Base-by-base conservation (phyloP, 2,888 invertebrate species). In the Luperina nickerlii region DNA sequence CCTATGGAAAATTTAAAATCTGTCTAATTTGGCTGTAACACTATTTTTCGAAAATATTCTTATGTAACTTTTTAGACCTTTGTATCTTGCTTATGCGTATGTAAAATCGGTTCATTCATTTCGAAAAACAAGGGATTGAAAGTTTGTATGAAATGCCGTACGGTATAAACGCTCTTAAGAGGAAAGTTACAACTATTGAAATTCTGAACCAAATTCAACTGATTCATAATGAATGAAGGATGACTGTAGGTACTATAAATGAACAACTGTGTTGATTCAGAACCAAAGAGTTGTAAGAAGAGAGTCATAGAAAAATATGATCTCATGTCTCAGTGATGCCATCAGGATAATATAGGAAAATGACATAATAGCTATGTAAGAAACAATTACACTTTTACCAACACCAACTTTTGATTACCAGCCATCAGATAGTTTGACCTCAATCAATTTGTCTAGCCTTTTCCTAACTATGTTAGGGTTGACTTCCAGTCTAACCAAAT, bases 191-290 rank as follows among this genome's bases (percentile, higher is more conserved):
- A 48, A 48, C 15, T 70, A 38, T 54, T 57, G 20, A 48, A 45
- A 73, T 45, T 27, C 45, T 48, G 32, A 68, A 48, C 45, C 24
- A 45, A 27, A 48, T 9, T n/a, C 24, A 48, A 74, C 48, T n/a
- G 7, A 48, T 48, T 74, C 74, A 32, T 54, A 74, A 60, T 71
- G 6, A 51, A 69, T 71, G 69, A 51, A 13, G 20, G 51, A 69
- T 51, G 20, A 32, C 3, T 68, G 9, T 38, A 38, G 38, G 38
- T 69, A 51, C 13, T 54, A 27, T 48, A 48, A 20, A 27, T 69
- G 7, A 69, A 20, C 27, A 70, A 54, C 6, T 54, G 24, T 70
- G 51, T 54, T 71, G 54, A 54, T 54, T 54, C 24, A 54, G 54
- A 38, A 70, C 9, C 9, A 69, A 27, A 45, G n/a, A n/a, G 18